Percentiles rank a stretch among this genome's conserved stretches.
Conservation (phyloP, 2,888 invertebrate genomes). For the Diogma glabrata region DNA sequence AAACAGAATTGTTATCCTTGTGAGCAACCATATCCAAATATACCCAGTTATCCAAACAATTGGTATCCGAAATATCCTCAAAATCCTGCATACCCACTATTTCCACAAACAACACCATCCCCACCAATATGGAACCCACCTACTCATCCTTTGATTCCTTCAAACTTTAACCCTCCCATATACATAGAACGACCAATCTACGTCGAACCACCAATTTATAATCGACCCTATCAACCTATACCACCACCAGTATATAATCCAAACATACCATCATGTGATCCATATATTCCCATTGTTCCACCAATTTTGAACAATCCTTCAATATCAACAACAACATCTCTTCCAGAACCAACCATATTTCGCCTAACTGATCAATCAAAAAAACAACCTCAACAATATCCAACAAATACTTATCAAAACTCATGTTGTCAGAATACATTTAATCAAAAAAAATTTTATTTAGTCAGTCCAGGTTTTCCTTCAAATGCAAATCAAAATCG, state of each 20-base stretch:
- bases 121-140: slow-evolving; percentile 16
- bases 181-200: background rate
- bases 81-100: background rate
- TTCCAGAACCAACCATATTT: no score
- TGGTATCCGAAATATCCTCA: background rate
- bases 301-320: background rate
- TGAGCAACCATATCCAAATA: no score
- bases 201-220: slow-evolving; percentile 1
- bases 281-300: background rate
- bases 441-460: slow-evolving; percentile 37
- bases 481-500: slow-evolving; percentile 30
- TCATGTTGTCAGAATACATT: slow-evolving; percentile 38
- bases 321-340: background rate
- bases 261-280: background rate
- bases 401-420: slow-evolving; percentile 17
- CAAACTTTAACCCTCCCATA: slow-evolving; percentile 5
- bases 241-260: background rate
- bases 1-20: background rate
- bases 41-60: slow-evolving; percentile 1
- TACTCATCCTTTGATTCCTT: slow-evolving; percentile 5
- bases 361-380: no score
- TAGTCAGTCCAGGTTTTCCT: slow-evolving; percentile 47
- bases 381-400: no score
- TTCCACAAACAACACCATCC: slow-evolving; percentile 4
- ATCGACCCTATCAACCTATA: no score